These are phyloP conservation scores for Ochlodes sylvanus DNA, from an alignment of 2,888 invertebrate species.

Conservation along the genomic window DNA sequence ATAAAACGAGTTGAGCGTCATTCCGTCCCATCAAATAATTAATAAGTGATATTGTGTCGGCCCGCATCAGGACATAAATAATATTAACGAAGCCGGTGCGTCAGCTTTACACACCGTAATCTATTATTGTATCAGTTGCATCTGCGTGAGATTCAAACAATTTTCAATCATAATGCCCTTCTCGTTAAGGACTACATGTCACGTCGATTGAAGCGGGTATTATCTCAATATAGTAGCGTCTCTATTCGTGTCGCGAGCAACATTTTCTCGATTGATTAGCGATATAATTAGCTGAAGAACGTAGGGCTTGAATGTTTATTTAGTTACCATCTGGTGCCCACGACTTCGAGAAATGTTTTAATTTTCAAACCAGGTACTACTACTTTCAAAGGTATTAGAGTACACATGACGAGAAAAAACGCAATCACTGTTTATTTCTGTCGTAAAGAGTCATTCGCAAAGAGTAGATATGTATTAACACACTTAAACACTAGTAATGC, in stretches of 20 bases:
- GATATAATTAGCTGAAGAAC: constrained; percentile 61
- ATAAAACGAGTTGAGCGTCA: constrained; percentile 47
- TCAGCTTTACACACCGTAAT: constrained; percentile 42
- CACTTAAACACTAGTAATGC: too few relatives aligned
- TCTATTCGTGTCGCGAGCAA: constrained; percentile 59
- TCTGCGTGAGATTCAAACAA: constrained; percentile 8
- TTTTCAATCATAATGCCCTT: constrained; percentile 16
- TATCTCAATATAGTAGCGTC: constrained; percentile 51
- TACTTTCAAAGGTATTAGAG: too few relatives aligned
- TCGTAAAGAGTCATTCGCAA: neutral
- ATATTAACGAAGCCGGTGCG: constrained; percentile 53
- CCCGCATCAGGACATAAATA: constrained; percentile 65
- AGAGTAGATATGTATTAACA: too few relatives aligned
- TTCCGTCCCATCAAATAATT: constrained; percentile 60
- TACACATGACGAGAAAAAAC: too few relatives aligned
- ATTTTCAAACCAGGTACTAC: too few relatives aligned
- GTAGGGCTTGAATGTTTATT: constrained; percentile 17
- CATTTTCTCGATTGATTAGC: constrained; percentile 68
- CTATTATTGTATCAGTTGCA: constrained; percentile 37
- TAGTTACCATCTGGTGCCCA: constrained; percentile 8
- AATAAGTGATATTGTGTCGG: constrained; percentile 60
- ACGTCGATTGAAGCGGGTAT: constrained; percentile 36
- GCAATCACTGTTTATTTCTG: too few relatives aligned
- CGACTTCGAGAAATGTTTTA: too few relatives aligned
- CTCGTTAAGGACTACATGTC: neutral